These are phyloP conservation scores for Stenichneumon culpator DNA, from an alignment of 2,888 invertebrate genomes.

Conservation along the genomic window DNA sequence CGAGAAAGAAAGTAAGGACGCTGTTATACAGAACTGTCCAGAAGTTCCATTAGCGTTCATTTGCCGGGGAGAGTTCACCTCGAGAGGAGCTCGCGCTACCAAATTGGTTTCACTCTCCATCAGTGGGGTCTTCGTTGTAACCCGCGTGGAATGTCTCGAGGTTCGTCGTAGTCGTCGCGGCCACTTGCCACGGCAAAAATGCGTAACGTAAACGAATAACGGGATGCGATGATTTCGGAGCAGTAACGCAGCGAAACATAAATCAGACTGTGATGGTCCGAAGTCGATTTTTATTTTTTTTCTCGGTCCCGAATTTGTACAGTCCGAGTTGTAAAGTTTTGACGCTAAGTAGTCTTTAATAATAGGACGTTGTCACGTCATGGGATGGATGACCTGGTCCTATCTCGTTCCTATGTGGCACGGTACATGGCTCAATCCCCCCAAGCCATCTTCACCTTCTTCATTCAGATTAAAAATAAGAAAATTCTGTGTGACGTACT, in stretches of 20 bases:
- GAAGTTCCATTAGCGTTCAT: slow-evolving; percentile 67
- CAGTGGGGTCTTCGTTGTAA: slow-evolving; percentile 25
- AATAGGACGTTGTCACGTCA: slow-evolving; percentile 56
- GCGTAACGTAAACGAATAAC: slow-evolving; percentile 30
- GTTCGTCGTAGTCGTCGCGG: slow-evolving; percentile 7
- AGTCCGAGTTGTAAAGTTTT: slow-evolving; percentile 18
- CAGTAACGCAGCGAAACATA: slow-evolving; percentile 37
- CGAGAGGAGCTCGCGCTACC: slow-evolving; percentile 26
- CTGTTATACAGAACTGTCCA: slow-evolving; percentile 18
- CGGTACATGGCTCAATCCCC: neutral
- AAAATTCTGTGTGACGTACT: neutral
- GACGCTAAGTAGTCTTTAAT: slow-evolving; percentile 70
- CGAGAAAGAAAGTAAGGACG: slow-evolving; percentile 30
- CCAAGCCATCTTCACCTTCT: neutral
- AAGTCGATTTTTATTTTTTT: slow-evolving; percentile 34
- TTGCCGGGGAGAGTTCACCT: slow-evolving; percentile 46
- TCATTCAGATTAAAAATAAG: slow-evolving; percentile 6
- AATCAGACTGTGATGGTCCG: slow-evolving; percentile 29
- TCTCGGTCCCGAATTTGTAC: slow-evolving; percentile 24
- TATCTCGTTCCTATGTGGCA: neutral
- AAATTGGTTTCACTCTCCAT: slow-evolving; percentile 71
- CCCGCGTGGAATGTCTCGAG: neutral
- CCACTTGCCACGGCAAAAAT: slow-evolving; percentile 20
- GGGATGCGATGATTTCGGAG: slow-evolving; percentile 23
- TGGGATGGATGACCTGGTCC: slow-evolving; percentile 27